Evolutionary conservation across 2,113 vertebrate genomes (phyloP).

Genomic region (Carlito syrichta): DNA sequence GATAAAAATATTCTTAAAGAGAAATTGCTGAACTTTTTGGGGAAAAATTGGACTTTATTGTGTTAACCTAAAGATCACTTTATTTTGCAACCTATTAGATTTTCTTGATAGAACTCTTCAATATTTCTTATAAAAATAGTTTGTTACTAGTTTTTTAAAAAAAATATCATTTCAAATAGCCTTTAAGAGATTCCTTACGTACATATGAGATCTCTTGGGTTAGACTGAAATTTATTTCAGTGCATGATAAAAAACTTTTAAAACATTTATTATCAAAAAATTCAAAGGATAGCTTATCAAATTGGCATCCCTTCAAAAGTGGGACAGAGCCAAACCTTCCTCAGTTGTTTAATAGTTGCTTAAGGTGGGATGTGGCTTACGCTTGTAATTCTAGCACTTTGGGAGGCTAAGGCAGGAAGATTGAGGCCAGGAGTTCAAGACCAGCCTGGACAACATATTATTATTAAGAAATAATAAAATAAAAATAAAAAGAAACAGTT

Average conservation of each 20-base stretch:
- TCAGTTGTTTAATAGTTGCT: background rate
- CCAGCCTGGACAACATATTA: too few relatives aligned
- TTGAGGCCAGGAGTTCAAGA: too few relatives aligned
- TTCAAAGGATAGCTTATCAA: background rate
- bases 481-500: too few relatives aligned
- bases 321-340: background rate
- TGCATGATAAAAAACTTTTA: background rate
- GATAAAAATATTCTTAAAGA: constrained; percentile 59
- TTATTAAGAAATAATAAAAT: too few relatives aligned
- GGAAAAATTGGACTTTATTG: background rate
- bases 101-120: constrained; percentile 7
- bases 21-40: constrained; percentile 65
- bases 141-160: background rate
- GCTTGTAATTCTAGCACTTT: too few relatives aligned
- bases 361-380: too few relatives aligned
- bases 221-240: background rate
- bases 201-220: background rate
- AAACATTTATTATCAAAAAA: background rate
- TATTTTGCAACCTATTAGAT: background rate
- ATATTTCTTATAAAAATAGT: background rate
- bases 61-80: background rate
- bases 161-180: background rate
- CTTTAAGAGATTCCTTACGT: constrained; percentile 11
- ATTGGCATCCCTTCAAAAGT: background rate
- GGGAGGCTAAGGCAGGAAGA: too few relatives aligned